These are phyloP conservation scores for Tenthredo mesomela DNA, from an alignment of 2,888 invertebrate species.

Conservation along the genomic window DNA sequence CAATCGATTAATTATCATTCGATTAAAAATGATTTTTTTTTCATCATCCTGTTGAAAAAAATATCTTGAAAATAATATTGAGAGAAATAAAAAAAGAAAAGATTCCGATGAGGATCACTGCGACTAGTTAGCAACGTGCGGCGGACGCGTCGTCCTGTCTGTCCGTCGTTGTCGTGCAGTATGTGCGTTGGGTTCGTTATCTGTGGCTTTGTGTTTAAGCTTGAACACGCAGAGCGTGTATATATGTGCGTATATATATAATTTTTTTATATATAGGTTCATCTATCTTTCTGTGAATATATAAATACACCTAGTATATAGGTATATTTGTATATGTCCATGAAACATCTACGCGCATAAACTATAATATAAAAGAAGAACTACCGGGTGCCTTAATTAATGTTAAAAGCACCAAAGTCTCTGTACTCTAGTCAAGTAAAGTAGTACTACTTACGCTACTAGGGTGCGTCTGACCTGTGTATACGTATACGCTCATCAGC, in stretches of 20 bases:
- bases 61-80: background rate
- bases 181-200: constrained; percentile 36
- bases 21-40: background rate
- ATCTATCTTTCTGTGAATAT: background rate
- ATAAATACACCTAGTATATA: background rate
- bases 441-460: too few species aligned
- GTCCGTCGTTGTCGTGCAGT: constrained; percentile 30
- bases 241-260: background rate
- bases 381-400: constrained; percentile 1
- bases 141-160: constrained; percentile 51
- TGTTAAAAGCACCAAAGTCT: background rate
- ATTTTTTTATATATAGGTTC: background rate
- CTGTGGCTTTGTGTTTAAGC: constrained; percentile 23
- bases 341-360: background rate
- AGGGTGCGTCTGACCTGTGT: too few species aligned
- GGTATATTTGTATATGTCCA: background rate
- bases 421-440: too few species aligned
- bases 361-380: background rate
- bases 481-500: too few species aligned
- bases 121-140: constrained; percentile 40
- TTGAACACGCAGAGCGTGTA: background rate
- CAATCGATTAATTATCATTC: background rate
- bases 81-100: background rate
- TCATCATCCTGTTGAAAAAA: background rate
- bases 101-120: constrained; percentile 48